phyloP scores from a whole-genome alignment of 2,888 invertebrate genomes.

The Trypoxylon attenuatum region DNA sequence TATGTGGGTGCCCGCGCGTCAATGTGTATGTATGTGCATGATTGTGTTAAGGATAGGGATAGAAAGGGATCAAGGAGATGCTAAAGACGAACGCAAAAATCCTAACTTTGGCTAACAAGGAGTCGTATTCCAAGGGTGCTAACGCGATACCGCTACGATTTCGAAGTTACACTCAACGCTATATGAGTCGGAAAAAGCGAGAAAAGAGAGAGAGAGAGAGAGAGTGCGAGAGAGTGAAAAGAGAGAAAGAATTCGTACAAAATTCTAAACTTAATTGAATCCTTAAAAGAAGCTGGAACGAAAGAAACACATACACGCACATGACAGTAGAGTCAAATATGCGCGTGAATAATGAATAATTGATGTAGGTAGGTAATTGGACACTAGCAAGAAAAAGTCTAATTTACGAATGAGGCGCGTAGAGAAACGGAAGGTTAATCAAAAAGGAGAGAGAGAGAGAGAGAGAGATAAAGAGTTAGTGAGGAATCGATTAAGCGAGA shows the following conservation, averaged over 20 bases:
- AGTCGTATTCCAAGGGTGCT: constrained; percentile 59
- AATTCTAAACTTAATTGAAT: constrained; percentile 38
- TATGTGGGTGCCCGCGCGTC: not conserved
- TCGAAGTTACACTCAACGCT: too few relatives aligned
- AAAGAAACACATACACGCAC: too few relatives aligned
- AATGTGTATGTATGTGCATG: constrained; percentile 13
- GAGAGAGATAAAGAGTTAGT: not conserved
- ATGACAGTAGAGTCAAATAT: too few relatives aligned
- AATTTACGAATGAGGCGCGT: not conserved
- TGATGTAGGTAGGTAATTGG: not conserved
- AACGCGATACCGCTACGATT: constrained; percentile 50
- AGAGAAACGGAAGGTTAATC: too few relatives aligned
- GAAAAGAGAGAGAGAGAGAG: too few relatives aligned
- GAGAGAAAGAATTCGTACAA: constrained; percentile 39
- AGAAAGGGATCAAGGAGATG: constrained; percentile 14
- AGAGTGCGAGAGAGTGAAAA: constrained; percentile 25
- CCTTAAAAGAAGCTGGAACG: constrained; percentile 20
- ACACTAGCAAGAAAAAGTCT: not conserved
- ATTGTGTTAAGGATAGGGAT: constrained; percentile 19
- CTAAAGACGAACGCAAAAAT: constrained; percentile 62
- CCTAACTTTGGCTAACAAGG: constrained; percentile 71
- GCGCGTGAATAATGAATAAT: not conserved
- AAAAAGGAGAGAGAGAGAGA: constrained; percentile 1
- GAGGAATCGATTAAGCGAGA: too few relatives aligned
- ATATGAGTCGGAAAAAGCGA: too few relatives aligned